These are phyloP conservation scores for Chalcis sispes DNA, from an alignment of 2,888 invertebrate genomes.

Conservation along the genomic window DNA sequence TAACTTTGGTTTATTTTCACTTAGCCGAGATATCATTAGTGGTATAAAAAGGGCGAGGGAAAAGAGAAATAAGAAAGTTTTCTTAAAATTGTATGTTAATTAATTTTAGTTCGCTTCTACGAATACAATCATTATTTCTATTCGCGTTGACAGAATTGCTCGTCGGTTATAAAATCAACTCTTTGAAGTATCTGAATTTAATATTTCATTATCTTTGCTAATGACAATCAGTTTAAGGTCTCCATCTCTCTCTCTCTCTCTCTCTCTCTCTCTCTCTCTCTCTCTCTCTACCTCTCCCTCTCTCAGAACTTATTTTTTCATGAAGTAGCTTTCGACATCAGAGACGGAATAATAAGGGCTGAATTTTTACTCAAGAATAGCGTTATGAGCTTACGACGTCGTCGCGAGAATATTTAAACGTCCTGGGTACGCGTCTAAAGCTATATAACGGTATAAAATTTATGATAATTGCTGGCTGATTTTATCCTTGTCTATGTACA, in stretches of 20 bases:
- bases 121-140: conserved; percentile 21
- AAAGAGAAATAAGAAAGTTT: too few species aligned
- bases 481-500: not conserved
- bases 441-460: not conserved
- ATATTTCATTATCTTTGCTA: conserved; percentile 50
- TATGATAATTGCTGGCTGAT: conserved; percentile 48
- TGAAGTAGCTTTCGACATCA: too few species aligned
- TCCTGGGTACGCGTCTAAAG: not conserved
- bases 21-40: too few species aligned
- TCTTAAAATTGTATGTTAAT: too few species aligned
- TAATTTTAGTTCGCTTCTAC: not conserved
- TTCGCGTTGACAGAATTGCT: too few species aligned
- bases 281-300: conserved; percentile 12
- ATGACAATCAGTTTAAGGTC: conserved; percentile 41
- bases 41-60: too few species aligned
- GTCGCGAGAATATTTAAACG: conserved; percentile 43
- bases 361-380: too few species aligned
- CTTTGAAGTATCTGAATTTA: conserved; percentile 50
- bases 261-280: not conserved
- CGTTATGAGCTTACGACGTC: too few species aligned
- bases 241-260: not conserved
- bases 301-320: too few species aligned
- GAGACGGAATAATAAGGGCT: too few species aligned
- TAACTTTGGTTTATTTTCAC: too few species aligned
- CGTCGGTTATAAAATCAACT: not conserved